These are phyloP conservation scores for Plutella xylostella DNA, from an alignment of 2,888 invertebrate genomes.

Conservation along the genomic window DNA sequence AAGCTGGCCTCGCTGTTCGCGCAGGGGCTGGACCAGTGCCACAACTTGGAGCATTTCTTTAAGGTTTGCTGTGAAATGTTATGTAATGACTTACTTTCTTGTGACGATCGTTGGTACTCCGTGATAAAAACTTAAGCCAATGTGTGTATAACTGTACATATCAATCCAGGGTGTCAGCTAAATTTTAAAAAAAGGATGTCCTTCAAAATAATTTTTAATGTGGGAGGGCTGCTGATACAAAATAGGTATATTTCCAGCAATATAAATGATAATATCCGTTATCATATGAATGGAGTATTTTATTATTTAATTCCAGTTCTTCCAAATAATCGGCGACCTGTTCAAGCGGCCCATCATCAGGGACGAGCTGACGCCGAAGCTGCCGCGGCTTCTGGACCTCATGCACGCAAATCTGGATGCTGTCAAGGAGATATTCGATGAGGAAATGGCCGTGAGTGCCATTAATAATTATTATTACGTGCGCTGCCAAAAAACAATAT, in stretches of 20 bases:
- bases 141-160: too few species aligned
- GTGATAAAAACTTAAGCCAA: too few species aligned
- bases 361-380: constrained; percentile 76
- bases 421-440: constrained; percentile 73
- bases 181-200: too few species aligned
- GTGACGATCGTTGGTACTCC: too few species aligned
- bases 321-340: constrained; percentile 80
- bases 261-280: too few species aligned
- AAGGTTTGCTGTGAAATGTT: constrained; percentile 32
- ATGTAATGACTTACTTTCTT: background rate
- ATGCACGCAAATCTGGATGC: constrained; percentile 75
- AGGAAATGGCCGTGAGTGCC: constrained; percentile 56
- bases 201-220: background rate
- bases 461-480: too few species aligned
- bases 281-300: too few species aligned
- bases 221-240: too few species aligned
- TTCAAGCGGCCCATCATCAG: constrained; percentile 81
- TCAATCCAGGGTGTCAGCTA: too few species aligned
- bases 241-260: too few species aligned
- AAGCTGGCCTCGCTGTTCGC: constrained; percentile 83
- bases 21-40: constrained; percentile 84
- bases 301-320: constrained; percentile 59
- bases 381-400: constrained; percentile 72
- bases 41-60: constrained; percentile 51
- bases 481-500: too few species aligned